Percentiles rank a stretch among this genome's conserved stretches.
These are phyloP conservation scores for Leptinotarsa defecta DNA, from an alignment of 1,140 invertebrate genomes.

Conservation along the genomic window DNA sequence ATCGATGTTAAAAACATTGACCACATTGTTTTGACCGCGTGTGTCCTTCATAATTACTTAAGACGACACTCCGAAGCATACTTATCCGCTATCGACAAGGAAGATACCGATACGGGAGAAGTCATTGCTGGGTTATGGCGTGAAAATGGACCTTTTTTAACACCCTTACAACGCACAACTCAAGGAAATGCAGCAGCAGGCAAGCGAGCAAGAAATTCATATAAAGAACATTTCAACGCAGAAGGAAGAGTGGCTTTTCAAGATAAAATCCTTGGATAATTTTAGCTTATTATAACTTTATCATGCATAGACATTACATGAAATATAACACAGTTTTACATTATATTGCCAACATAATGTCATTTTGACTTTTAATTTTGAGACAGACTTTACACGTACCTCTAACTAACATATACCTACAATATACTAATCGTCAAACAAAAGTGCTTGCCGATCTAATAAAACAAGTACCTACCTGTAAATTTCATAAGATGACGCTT, in stretches of 20 bases:
- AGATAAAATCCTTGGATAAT: conserved; percentile 6
- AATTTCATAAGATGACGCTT: too few relatives aligned
- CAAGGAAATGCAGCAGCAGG: background rate
- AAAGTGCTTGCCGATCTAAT: too few relatives aligned
- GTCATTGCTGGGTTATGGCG: conserved; percentile 14
- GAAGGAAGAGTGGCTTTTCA: conserved; percentile 5
- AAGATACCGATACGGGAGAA: conserved; percentile 15
- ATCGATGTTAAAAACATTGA: conserved; percentile 20
- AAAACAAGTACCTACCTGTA: too few relatives aligned
- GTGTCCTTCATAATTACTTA: conserved; percentile 19
- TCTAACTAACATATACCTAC: too few relatives aligned
- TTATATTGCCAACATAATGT: too few relatives aligned
- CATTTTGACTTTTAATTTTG: too few relatives aligned
- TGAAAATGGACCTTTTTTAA: conserved; percentile 2
- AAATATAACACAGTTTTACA: background rate
- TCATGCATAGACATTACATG: conserved; percentile 1
- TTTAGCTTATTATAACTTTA: background rate
- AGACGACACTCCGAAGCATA: conserved; percentile 15
- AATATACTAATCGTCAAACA: too few relatives aligned
- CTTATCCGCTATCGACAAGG: background rate
- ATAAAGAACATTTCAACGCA: conserved; percentile 3
- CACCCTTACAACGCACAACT: background rate
- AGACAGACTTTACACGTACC: too few relatives aligned
- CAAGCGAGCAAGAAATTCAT: background rate
- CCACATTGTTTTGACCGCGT: background rate